These are phyloP conservation scores for Glaucomys volans DNA, from an alignment of 2,113 vertebrate genomes.

Conservation along the genomic window DNA sequence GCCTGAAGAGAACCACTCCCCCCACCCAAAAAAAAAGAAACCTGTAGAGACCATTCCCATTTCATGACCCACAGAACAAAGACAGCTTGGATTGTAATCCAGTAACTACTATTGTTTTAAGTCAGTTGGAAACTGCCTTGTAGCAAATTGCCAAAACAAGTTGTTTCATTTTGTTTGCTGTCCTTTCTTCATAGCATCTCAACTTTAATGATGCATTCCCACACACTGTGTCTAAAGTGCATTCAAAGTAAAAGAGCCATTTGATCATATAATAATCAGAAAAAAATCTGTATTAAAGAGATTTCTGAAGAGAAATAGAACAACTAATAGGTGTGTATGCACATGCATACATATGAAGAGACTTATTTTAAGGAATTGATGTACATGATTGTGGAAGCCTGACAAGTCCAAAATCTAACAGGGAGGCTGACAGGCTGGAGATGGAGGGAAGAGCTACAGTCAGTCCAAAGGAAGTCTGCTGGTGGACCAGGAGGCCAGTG, in stretches of 20 bases:
- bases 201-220: background rate
- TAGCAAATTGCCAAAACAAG: background rate
- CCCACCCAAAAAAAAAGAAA: background rate
- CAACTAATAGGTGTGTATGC: background rate
- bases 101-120: background rate
- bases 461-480: background rate
- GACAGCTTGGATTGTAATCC: background rate
- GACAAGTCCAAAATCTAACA: no score
- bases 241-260: background rate
- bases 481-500: background rate
- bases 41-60: background rate
- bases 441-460: background rate
- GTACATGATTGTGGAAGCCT: background rate
- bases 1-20: background rate
- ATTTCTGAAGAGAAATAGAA: background rate
- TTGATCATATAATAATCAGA: background rate
- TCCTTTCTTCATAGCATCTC: background rate
- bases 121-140: background rate
- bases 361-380: background rate
- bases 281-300: background rate
- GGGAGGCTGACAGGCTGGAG: no score
- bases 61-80: background rate
- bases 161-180: background rate
- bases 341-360: no score
- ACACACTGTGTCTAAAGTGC: background rate